Conservation (phyloP, 2,797 vertebrate species). For the Rhinophrynus dorsalis region DNA sequence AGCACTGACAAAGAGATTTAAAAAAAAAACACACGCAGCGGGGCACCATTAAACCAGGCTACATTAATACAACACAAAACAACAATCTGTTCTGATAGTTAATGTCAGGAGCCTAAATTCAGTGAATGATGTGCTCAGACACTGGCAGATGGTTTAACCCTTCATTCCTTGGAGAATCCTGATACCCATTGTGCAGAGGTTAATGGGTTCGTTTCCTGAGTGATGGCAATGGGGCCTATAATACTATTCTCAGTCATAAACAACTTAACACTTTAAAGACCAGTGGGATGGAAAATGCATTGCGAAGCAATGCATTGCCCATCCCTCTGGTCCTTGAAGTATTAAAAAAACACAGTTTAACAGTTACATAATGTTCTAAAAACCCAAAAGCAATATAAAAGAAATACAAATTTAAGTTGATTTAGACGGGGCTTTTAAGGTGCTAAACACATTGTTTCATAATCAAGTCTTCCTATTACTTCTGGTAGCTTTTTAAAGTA, state of each 20-base stretch:
- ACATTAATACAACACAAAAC: neutral
- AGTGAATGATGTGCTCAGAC: accelerated
- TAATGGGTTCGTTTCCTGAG: neutral
- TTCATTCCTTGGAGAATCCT: neutral
- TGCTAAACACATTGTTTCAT: no score
- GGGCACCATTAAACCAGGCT: neutral
- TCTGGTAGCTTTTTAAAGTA: no score
- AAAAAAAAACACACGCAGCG: neutral
- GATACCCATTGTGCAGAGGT: neutral
- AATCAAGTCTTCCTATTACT: no score
- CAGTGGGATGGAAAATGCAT: no score
- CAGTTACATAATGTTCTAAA: no score
- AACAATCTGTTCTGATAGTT: neutral
- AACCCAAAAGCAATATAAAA: no score
- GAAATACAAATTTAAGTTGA: no score
- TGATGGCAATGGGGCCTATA: neutral
- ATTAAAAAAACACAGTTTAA: no score
- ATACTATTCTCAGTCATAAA: neutral
- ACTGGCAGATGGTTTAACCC: slow-evolving; percentile 18
- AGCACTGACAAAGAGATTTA: neutral
- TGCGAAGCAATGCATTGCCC: no score
- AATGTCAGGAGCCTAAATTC: neutral
- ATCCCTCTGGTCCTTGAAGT: no score
- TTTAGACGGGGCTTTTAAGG: no score
- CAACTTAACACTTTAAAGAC: no score